Conservation (phyloP, 2,797 vertebrate genomes). For the Poeciliopsis gracilis region DNA sequence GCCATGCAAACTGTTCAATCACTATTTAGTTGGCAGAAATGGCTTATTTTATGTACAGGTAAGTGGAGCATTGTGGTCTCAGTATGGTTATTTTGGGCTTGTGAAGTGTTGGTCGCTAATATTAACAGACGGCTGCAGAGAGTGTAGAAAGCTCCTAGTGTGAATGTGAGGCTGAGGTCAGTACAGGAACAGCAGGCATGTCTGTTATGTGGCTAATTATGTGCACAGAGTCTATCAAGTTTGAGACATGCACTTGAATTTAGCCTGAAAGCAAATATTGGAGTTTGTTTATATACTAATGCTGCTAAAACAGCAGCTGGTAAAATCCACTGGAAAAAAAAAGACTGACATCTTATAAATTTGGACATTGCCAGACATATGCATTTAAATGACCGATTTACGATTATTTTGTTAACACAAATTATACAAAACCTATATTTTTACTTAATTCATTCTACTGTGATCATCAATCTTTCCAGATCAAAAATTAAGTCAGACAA, state of each 20-base stretch:
- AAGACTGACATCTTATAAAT: neutral
- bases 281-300: slow-evolving; percentile 2
- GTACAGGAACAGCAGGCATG: slow-evolving; percentile 8
- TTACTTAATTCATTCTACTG: neutral
- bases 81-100: neutral
- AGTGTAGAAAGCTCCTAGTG: slow-evolving; percentile 11
- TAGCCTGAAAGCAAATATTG: neutral
- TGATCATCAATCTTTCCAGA: neutral
- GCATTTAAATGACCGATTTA: neutral
- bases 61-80: neutral
- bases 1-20: neutral
- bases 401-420: neutral
- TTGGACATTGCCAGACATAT: neutral
- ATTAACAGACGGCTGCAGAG: neutral
- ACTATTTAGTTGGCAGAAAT: neutral
- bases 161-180: slow-evolving; percentile 11
- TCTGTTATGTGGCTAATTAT: slow-evolving; percentile 11
- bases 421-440: neutral
- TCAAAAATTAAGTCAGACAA: neutral
- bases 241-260: slow-evolving; percentile 2
- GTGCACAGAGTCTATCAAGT: neutral
- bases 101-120: neutral
- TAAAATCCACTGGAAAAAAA: neutral
- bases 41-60: neutral
- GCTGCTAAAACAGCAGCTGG: neutral